Base-by-base conservation (phyloP, 2,888 invertebrate genomes). In the Pseudoips prasinana region DNA sequence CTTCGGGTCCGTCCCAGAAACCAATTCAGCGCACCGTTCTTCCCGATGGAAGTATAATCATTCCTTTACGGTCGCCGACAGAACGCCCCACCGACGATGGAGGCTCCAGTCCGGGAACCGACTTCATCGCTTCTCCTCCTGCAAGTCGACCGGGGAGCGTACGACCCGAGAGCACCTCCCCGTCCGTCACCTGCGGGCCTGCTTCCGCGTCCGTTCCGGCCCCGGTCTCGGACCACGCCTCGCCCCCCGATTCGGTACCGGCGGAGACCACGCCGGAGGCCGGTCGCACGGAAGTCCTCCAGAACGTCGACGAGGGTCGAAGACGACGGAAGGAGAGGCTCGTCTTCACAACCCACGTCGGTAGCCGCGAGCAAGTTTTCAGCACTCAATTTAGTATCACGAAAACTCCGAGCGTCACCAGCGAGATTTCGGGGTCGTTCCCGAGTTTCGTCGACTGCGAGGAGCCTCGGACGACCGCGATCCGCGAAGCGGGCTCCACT, bases 281-380 rank as follows among this genome's bases (percentile, higher is more conserved):
- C 7, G 40, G 47, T 20, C 25, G 10, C 7, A 11, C 35, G 26
- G 39, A 47, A 23, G 8, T 36, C 24, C 31, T 25, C n/a, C 17
- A 29, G 28, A 22, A 36, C 14, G 28, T 32, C 29, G 50, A 49
- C 20, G 54, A 56, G 0, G 58, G 64, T 4, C 60, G 59, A 5
- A 57, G 54, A 3, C 59, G 63, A 8, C 62, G 74, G 20, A 75
- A 72, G 30, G 82, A 84, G 43, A 83, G 92, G 26, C 74, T 93
- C 26, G 83, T 92, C 31, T 94, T 94, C 65, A 91, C 92, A 33
- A 94, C 93, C 5, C 90, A 92, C 48, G 81, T 94, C 25, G 93
- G 93, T 17, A 93, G 92, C 59, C 89, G 90, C 61, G 93, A 93
- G 57, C 93, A 92, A 72, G 88, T 93, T 25, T 94, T 94, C 66